Evolutionary conservation across 1,140 invertebrate genomes (phyloP).

Genomic region (Solenopsis fugax): DNA sequence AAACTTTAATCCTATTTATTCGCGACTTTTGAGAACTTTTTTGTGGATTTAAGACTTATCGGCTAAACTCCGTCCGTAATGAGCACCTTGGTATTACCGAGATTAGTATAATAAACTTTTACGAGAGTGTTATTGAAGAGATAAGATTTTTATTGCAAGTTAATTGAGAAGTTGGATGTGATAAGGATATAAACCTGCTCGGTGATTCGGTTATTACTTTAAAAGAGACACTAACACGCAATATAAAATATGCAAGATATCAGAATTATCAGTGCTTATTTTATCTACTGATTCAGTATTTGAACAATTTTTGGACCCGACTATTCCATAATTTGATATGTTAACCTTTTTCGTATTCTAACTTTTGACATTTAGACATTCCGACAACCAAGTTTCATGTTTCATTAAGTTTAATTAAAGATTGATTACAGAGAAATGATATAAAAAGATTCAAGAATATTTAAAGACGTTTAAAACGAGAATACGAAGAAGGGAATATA

Average conservation of each 20-base stretch:
- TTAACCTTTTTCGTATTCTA: not conserved
- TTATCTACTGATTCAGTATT: slow-evolving; percentile 1
- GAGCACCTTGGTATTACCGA: slow-evolving; percentile 35
- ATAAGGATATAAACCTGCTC: slow-evolving; percentile 40
- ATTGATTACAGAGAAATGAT: not conserved
- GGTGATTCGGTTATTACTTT: slow-evolving; percentile 15
- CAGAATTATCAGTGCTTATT: not conserved
- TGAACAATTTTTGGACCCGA: not conserved
- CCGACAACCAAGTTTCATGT: not conserved
- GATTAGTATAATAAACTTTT: slow-evolving; percentile 47
- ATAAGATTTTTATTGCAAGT: slow-evolving; percentile 63
- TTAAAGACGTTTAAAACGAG: not conserved
- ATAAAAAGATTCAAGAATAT: not conserved
- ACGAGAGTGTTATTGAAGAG: slow-evolving; percentile 59
- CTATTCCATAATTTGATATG: not conserved
- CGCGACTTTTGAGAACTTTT: slow-evolving; percentile 8
- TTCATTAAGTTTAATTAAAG: not conserved
- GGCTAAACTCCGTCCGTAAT: slow-evolving; percentile 11
- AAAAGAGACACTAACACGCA: slow-evolving; percentile 3
- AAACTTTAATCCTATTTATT: slow-evolving; percentile 20
- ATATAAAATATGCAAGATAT: slow-evolving; percentile 19
- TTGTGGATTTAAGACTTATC: not conserved
- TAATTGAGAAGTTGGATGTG: slow-evolving; percentile 53
- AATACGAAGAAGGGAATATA: not conserved
- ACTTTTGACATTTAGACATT: not conserved